Percentiles rank a stretch among this genome's conserved stretches.
phyloP scores from a whole-genome alignment of 2,113 vertebrate genomes.

The Oxygymnocypris stewartii region DNA sequence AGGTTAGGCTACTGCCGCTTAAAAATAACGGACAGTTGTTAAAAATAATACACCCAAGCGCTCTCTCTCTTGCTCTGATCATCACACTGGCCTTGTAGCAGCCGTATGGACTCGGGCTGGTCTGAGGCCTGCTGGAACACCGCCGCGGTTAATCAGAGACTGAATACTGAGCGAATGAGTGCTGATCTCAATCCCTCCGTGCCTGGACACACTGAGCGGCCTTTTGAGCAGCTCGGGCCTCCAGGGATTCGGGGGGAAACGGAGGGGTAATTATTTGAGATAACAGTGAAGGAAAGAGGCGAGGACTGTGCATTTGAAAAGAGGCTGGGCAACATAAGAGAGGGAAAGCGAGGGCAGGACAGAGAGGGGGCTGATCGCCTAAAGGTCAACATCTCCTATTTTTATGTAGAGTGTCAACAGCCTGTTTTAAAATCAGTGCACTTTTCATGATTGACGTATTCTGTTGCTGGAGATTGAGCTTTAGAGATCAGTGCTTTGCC shows the following conservation, averaged over 20 bases:
- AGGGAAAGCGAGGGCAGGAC: conserved; percentile 18
- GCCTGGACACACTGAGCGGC: conserved; percentile 80
- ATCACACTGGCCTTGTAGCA: conserved; percentile 79
- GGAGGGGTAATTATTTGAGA: conserved; percentile 89
- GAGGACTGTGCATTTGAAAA: conserved; percentile 73
- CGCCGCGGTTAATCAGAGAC: conserved; percentile 91
- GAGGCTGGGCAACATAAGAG: conserved; percentile 58
- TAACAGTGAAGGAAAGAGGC: conserved; percentile 81
- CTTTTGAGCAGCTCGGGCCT: conserved; percentile 83
- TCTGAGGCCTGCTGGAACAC: conserved; percentile 76
- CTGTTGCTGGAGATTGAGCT: conserved; percentile 75
- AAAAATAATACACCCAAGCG: conserved; percentile 82
- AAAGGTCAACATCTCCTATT: conserved; percentile 88
- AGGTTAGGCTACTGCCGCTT: conserved; percentile 59
- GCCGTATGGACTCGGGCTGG: conserved; percentile 82
- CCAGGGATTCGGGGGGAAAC: conserved; percentile 79
- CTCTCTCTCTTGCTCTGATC: conserved; percentile 68
- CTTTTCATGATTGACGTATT: conserved; percentile 77
- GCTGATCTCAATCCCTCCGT: conserved; percentile 72
- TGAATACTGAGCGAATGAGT: conserved; percentile 80
- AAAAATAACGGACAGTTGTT: conserved; percentile 85
- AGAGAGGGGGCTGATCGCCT: conserved; percentile 67
- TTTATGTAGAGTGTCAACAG: conserved; percentile 80
- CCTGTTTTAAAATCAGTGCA: conserved; percentile 76
- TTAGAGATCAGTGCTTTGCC: conserved; percentile 64